These are phyloP conservation scores for Tor tambroides DNA, from an alignment of 2,113 vertebrate genomes.

Conservation along the genomic window DNA sequence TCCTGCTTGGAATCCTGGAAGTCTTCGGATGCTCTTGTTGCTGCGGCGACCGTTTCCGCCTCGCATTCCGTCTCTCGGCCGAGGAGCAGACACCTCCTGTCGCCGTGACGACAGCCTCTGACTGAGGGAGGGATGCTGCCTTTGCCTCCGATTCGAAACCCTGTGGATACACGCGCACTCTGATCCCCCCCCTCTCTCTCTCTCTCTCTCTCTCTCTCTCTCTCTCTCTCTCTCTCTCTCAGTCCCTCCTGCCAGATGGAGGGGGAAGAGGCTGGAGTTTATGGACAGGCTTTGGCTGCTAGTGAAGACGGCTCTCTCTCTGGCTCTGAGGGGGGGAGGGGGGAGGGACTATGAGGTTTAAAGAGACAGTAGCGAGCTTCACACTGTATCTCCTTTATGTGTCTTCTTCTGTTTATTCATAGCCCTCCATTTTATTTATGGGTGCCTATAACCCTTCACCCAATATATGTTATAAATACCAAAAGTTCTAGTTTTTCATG, in stretches of 20 bases:
- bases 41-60: conserved; percentile 25
- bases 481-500: not conserved
- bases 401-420: conserved; percentile 9
- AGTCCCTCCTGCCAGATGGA: conserved; percentile 73
- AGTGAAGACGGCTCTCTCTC: conserved; percentile 68
- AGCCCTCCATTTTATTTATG: conserved; percentile 4
- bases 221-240: conserved; percentile 64
- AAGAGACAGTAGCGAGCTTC: conserved; percentile 71
- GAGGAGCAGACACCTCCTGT: conserved; percentile 46
- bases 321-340: conserved; percentile 67
- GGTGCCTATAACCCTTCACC: conserved; percentile 31
- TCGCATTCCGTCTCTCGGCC: conserved; percentile 30
- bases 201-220: conserved; percentile 50
- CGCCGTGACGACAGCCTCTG: conserved; percentile 51
- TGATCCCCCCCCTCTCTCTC: conserved; percentile 37
- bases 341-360: conserved; percentile 72
- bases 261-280: conserved; percentile 83
- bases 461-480: not conserved
- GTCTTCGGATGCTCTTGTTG: conserved; percentile 46
- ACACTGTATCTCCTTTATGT: conserved; percentile 42
- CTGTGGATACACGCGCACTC: conserved; percentile 32
- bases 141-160: conserved; percentile 34
- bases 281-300: conserved; percentile 79
- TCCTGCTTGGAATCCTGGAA: conserved; percentile 48
- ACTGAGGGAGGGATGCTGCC: conserved; percentile 47